Evolutionary conservation across 2,888 invertebrate species (phyloP).

Genomic region (Caenorhabditis imperialis): DNA sequence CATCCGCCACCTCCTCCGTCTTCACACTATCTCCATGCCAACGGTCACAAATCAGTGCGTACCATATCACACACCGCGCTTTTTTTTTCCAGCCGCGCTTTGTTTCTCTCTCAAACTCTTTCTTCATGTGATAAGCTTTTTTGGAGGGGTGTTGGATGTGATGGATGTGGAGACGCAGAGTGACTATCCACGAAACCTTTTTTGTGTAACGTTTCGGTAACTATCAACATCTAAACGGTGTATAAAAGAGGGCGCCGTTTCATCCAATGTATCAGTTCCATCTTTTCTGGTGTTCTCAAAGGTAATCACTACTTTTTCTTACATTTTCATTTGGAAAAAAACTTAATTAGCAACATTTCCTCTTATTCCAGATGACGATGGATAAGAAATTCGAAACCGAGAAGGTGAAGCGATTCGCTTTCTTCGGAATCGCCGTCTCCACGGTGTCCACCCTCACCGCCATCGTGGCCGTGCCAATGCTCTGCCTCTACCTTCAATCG

Average conservation of each 20-base stretch:
- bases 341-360: too few relatives aligned
- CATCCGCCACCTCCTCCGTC: slow-evolving; percentile 11
- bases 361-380: slow-evolving; percentile 51
- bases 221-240: slow-evolving; percentile 44
- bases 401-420: slow-evolving; percentile 61
- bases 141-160: slow-evolving; percentile 16
- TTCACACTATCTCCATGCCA: slow-evolving; percentile 20
- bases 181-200: slow-evolving; percentile 45
- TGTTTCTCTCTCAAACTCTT: slow-evolving; percentile 53
- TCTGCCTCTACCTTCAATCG: slow-evolving; percentile 68
- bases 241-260: slow-evolving; percentile 42
- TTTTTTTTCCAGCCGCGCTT: slow-evolving; percentile 40
- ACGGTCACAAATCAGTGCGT: neutral
- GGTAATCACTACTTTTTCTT: slow-evolving; percentile 28
- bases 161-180: slow-evolving; percentile 30
- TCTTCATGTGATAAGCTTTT: slow-evolving; percentile 50
- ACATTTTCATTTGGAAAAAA: too few relatives aligned
- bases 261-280: slow-evolving; percentile 51
- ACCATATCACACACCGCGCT: slow-evolving; percentile 23
- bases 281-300: slow-evolving; percentile 51
- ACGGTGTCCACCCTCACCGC: slow-evolving; percentile 66
- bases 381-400: slow-evolving; percentile 58
- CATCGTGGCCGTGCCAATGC: slow-evolving; percentile 67
- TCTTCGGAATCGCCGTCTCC: slow-evolving; percentile 64
- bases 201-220: slow-evolving; percentile 58